phyloP scores from a whole-genome alignment of 2,888 invertebrate genomes.

The Rambutsinella grinnellia region DNA sequence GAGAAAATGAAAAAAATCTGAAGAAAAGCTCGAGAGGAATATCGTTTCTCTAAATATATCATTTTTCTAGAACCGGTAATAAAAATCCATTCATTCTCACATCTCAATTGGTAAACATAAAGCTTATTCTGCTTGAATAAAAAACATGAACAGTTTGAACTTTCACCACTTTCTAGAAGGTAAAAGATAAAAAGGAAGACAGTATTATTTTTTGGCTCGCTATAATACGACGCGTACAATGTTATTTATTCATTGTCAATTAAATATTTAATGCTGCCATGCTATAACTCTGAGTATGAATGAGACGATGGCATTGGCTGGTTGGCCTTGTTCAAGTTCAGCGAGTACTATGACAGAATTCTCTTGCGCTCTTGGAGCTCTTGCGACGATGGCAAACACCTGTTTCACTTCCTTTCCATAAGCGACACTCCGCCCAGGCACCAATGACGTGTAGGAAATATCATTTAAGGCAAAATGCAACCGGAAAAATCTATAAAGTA shows the following conservation, averaged over 20 bases:
- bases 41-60: no score
- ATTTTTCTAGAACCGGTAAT: no score
- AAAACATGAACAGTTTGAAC: no score
- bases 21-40: no score
- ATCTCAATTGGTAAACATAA: no score
- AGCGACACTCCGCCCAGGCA: constrained; percentile 58
- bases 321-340: constrained; percentile 64
- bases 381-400: constrained; percentile 63
- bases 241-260: background rate
- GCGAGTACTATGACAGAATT: constrained; percentile 65
- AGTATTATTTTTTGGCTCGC: background rate
- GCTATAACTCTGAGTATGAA: constrained; percentile 65
- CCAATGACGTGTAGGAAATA: constrained; percentile 61
- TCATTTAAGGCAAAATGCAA: constrained; percentile 61
- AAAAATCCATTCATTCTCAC: no score
- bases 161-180: no score
- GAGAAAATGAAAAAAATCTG: no score
- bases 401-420: constrained; percentile 60
- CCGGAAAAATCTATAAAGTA: constrained; percentile 62
- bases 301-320: constrained; percentile 64
- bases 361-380: constrained; percentile 57
- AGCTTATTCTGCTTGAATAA: no score
- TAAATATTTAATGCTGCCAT: constrained; percentile 59
- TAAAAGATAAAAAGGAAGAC: constrained; percentile 6
- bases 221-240: background rate